These are phyloP conservation scores for Heliconius himera DNA, from an alignment of 1,140 invertebrate genomes.

Conservation along the genomic window DNA sequence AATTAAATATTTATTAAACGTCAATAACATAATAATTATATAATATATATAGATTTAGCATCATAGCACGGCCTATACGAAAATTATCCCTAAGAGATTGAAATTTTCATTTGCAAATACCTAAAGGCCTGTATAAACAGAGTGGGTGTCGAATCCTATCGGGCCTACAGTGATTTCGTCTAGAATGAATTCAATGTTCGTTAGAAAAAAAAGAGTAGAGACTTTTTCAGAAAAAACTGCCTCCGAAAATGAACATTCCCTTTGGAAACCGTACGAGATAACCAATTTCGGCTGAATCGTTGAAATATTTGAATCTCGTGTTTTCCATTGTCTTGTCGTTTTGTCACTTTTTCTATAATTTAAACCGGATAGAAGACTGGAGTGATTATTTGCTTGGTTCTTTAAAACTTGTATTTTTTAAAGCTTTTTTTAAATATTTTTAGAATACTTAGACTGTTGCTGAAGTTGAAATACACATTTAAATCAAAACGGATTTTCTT, in stretches of 20 bases:
- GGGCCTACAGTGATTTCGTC: slow-evolving; percentile 25
- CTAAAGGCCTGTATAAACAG: neutral
- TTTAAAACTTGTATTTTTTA: too few relatives aligned
- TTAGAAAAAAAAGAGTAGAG: slow-evolving; percentile 37
- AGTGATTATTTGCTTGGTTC: too few relatives aligned
- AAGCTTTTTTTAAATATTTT: too few relatives aligned
- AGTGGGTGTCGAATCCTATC: neutral
- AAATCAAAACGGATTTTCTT: too few relatives aligned
- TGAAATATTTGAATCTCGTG: slow-evolving; percentile 11
- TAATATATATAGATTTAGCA: too few relatives aligned
- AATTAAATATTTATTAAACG: too few relatives aligned
- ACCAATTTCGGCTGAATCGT: slow-evolving; percentile 1
- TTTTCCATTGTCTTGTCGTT: slow-evolving; percentile 3
- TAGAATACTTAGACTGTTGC: too few relatives aligned
- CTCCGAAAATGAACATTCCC: slow-evolving; percentile 39
- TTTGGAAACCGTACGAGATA: slow-evolving; percentile 26
- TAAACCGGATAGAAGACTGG: neutral
- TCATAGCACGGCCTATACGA: too few relatives aligned
- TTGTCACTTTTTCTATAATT: neutral
- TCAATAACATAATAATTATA: too few relatives aligned
- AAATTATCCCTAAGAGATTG: too few relatives aligned
- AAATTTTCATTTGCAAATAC: neutral
- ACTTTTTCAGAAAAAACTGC: slow-evolving; percentile 37
- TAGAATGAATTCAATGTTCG: slow-evolving; percentile 40
- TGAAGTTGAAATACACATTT: too few relatives aligned